Conservation (phyloP, 2,797 vertebrate genomes). For the Myotis planiceps region DNA sequence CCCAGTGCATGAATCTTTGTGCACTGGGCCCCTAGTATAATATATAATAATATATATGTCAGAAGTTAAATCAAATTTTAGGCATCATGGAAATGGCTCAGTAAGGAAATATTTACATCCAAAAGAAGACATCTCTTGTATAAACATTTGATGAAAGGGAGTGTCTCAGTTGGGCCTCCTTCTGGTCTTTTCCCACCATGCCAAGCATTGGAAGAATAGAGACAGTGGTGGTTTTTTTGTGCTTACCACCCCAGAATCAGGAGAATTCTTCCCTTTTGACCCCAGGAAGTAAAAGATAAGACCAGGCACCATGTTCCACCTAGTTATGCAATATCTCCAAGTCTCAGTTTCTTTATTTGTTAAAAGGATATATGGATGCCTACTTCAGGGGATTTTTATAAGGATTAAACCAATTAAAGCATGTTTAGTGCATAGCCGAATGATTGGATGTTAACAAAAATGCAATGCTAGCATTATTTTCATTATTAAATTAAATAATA, state of each 20-base stretch:
- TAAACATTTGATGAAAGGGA: background rate
- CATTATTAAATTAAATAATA: constrained; percentile 3
- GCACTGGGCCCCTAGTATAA: too few species aligned
- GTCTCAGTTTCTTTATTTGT: background rate
- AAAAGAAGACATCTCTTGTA: background rate
- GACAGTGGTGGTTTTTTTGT: background rate
- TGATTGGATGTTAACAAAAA: background rate
- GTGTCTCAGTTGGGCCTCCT: background rate
- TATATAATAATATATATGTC: background rate
- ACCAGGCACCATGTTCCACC: background rate
- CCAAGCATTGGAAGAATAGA: background rate
- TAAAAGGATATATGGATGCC: background rate
- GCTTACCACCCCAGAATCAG: background rate
- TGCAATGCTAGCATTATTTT: background rate
- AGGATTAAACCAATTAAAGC: background rate
- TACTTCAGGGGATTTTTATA: background rate
- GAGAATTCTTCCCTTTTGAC: background rate
- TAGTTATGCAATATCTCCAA: background rate
- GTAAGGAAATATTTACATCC: background rate
- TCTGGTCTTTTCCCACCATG: background rate
- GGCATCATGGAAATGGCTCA: background rate
- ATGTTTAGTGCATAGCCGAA: background rate
- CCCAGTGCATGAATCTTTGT: too few species aligned
- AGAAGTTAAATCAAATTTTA: background rate
- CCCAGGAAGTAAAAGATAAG: background rate